Conservation (phyloP, 2,113 vertebrate species). For the Tretioscincus oriximinensis region DNA sequence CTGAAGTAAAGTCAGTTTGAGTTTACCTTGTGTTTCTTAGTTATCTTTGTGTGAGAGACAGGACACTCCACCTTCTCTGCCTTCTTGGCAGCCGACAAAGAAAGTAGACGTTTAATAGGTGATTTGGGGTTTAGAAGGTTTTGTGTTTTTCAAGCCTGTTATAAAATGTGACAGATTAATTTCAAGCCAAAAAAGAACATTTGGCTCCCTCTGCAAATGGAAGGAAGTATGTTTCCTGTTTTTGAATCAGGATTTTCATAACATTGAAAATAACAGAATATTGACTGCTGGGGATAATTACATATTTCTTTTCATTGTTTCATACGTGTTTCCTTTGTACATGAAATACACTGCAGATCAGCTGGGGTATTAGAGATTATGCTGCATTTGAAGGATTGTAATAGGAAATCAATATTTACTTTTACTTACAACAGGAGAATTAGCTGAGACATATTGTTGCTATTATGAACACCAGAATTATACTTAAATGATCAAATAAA, state of each 20-base stretch:
- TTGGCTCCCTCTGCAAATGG: neutral
- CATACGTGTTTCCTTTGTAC: neutral
- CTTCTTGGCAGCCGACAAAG: no score
- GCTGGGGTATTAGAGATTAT: neutral
- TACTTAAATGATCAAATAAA: neutral
- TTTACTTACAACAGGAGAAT: neutral
- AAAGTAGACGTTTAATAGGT: no score
- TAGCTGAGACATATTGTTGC: neutral
- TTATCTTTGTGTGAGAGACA: no score
- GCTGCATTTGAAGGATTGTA: neutral
- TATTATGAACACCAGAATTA: neutral
- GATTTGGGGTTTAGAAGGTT: neutral
- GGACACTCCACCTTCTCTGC: no score
- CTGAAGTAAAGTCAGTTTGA: no score
- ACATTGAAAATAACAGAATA: neutral
- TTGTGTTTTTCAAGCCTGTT: neutral
- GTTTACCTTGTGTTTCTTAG: no score
- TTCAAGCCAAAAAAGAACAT: conserved; percentile 1
- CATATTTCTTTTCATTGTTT: neutral
- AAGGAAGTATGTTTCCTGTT: neutral
- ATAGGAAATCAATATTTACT: neutral
- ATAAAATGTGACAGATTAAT: neutral
- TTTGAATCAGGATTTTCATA: neutral
- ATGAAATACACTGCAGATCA: neutral
- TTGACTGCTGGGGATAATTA: no score